Evolutionary conservation across 2,888 invertebrate species (phyloP), one percentile per base, ranked within the genome.

Genomic region (Brachyopa scutellaris): DNA sequence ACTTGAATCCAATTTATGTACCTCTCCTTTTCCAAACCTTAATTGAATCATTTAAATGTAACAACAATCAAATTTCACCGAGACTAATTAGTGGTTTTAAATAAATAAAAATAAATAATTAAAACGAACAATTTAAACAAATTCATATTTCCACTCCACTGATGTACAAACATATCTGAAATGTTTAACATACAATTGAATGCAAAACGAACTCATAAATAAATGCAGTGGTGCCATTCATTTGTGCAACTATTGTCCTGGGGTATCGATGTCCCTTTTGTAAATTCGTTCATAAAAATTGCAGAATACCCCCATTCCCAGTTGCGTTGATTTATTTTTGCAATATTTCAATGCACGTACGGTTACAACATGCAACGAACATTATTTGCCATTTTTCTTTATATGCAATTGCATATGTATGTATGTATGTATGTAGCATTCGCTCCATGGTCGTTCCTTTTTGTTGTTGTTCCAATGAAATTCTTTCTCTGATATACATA

Each of bases 291-390:
- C 19, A 21, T 42, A 2, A n/a, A 42, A 42, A 42, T 42, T 42
- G 42, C 42, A 42, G 36, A 36, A 55, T 17, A 19, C 36, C 55
- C 55, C 9, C 55, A n/a, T n/a, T n/a, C n/a, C n/a, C n/a, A n/a
- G 7, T 21, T 2, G 1, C 33, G 9, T 21, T 17, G 4, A 33
- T 36, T 55, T 55, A 31, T 55, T 21, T 47, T n/a, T n/a, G 11
- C 11, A 55, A 36, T 36, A n/a, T 23, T 11, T 19, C 4, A 36
- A 5, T 8, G 36, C 19, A 9, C 21, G 42, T 21, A 21, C 17
- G 40, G 13, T 5, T 21, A 4, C 8, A n/a, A n/a, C n/a, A n/a
- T n/a, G n/a, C n/a, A n/a, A n/a, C n/a, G n/a, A 17, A 42, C n/a
- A 19, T 42, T 42, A 15, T 42, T 40, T 19, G n/a, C n/a, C 42